Evolutionary conservation across 2,113 vertebrate species (phyloP).

Genomic region (Ornithorhynchus anatinus): DNA sequence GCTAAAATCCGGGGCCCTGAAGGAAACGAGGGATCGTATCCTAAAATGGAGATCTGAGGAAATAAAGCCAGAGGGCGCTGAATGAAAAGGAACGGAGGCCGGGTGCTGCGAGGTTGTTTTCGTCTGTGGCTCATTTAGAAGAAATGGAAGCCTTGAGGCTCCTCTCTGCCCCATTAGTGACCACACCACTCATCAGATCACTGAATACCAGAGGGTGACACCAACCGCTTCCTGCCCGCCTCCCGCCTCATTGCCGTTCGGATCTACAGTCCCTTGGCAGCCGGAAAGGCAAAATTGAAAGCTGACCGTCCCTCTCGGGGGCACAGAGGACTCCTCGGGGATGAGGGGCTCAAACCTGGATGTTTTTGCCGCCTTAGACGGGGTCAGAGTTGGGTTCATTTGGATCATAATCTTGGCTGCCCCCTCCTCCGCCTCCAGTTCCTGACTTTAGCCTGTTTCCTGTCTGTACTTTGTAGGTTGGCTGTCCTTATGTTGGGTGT

Average conservation of each 20-base stretch:
- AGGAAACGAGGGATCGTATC: neutral
- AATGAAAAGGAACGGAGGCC: neutral
- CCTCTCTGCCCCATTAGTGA: too few relatives aligned
- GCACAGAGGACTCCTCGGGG: neutral
- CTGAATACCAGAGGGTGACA: too few relatives aligned
- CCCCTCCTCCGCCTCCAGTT: accelerated
- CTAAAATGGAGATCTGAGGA: neutral
- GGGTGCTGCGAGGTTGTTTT: neutral
- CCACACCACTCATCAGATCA: too few relatives aligned
- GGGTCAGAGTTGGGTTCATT: neutral
- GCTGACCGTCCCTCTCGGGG: too few relatives aligned
- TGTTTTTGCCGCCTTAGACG: neutral
- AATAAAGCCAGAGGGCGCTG: neutral
- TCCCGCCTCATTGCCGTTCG: too few relatives aligned
- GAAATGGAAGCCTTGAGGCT: neutral
- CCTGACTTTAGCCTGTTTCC: neutral
- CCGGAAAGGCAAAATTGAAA: too few relatives aligned
- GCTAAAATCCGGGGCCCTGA: neutral
- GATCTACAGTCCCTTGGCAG: too few relatives aligned
- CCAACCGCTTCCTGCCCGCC: too few relatives aligned
- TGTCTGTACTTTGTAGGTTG: constrained; percentile 69
- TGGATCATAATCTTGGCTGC: too few relatives aligned
- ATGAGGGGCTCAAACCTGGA: neutral
- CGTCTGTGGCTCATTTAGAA: neutral
- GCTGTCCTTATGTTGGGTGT: constrained; percentile 93